phyloP scores from a whole-genome alignment of 1,140 invertebrate species.

The Euura lappo region DNA sequence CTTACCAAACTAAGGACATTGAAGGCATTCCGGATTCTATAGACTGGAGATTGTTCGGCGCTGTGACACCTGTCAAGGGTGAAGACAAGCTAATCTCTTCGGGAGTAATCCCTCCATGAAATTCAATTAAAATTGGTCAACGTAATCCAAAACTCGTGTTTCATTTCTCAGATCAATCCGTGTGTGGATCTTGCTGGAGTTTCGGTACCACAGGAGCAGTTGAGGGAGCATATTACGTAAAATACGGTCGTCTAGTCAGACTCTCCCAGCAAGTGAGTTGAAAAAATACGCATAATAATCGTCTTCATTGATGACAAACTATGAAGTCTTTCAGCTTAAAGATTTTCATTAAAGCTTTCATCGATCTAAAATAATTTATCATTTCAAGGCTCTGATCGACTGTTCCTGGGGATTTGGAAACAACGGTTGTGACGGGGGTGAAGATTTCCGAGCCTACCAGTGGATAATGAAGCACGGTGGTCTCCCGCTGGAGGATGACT shows the following conservation, averaged over 20 bases:
- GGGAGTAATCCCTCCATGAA: neutral
- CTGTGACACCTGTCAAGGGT: conserved; percentile 94
- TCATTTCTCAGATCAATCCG: conserved; percentile 79
- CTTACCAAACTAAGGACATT: conserved; percentile 64
- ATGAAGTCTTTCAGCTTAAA: neutral
- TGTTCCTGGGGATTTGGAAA: conserved; percentile 97
- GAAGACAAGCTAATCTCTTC: conserved; percentile 23
- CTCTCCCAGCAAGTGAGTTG: conserved; percentile 79
- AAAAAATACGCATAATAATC: neutral
- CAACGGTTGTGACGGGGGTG: conserved; percentile 96
- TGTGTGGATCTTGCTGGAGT: conserved; percentile 97
- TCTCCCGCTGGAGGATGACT: conserved; percentile 86
- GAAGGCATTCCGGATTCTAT: conserved; percentile 70
- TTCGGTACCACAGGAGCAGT: conserved; percentile 94
- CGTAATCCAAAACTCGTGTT: conserved; percentile 7
- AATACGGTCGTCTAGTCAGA: conserved; percentile 78
- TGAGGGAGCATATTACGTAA: conserved; percentile 89
- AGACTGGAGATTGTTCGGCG: conserved; percentile 92
- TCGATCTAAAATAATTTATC: conserved; percentile 19
- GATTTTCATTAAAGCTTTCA: no score
- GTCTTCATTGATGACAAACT: no score
- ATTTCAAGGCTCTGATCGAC: conserved; percentile 82
- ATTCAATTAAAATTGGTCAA: conserved; percentile 12
- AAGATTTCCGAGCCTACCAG: conserved; percentile 89
- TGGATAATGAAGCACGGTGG: conserved; percentile 93